Evolutionary conservation across 2,797 vertebrate genomes (phyloP), one percentile per base, ranked within the genome.

Genomic region (Vultur gryphus): DNA sequence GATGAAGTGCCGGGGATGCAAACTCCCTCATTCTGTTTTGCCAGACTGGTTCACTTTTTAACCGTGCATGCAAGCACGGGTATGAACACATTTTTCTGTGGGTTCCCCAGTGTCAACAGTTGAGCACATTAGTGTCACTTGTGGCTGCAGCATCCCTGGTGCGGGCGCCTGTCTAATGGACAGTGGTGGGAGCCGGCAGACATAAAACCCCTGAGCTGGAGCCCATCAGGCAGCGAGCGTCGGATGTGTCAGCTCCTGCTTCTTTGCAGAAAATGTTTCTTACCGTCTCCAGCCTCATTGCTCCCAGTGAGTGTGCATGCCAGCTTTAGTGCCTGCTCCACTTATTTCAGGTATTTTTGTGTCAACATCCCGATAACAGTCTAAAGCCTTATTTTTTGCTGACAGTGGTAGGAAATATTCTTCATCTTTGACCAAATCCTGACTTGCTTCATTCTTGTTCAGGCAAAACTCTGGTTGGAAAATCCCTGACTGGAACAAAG

Each of bases 51-150:
- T 95, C 77, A 9, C 59, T 77, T 62, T 71, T 33, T 19, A 52
- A 16, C 61, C 3, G 4, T 9, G 88, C 72, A 17, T 39, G 69
- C 89, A 91, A 52, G 85, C 72, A 3, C 5, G 17, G 93, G 65
- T 39, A 62, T 4, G 66, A 88, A 33, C 94, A 72, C 73, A 37
- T 87, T 75, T 94, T 90, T 44, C 87, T 81, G 65, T 7, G 80
- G 91, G 73, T 10, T 95, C 94, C 94, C 91, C 81, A 5, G 89
- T 82, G 95, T 87, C 88, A 93, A n/a, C 55, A 18, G 81, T n/a
- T 73, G 91, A 96, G 93, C 90, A 54, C 91, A 82, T 96, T 89
- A 95, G 75, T 87, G 94, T 95, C 94, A 96, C 96, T 95, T 84
- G 95, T 90, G 94, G 94, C 90, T 91, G 86, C 93, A 70, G 87